Base-by-base conservation (phyloP, 2,888 invertebrate species). In the Trissolcus japonicus region DNA sequence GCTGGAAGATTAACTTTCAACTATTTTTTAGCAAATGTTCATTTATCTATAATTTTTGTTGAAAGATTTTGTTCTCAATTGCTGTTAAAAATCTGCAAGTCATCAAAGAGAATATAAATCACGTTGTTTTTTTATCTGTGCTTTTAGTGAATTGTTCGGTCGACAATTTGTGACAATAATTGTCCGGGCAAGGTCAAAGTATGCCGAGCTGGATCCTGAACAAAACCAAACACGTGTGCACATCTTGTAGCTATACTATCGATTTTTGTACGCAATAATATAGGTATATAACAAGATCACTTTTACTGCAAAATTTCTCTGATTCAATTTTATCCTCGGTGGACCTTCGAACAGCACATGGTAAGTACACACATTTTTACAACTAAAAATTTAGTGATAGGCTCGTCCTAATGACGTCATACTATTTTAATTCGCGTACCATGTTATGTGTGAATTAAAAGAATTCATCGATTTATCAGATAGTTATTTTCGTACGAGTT, bases 291-390 rank as follows among this genome's bases (percentile, higher is more conserved):
- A 55, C 19, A 14, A n/a, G 9, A 48, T 55, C 55, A 54, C 63
- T 48, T 62, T 62, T 54, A 21, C 63, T 63, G 54, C 54, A 54
- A n/a, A n/a, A 21, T 54, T 65, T 55, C 25, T 25, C 48, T 65
- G 55, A 56, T 65, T 55, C 54, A 54, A 48, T 56, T 48, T 61
- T 51, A n/a, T n/a, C 50, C 40, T n/a, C 21, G 14, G 14, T 21
- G 62, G 51, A 62, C 53, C 41, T 53, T 4, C 19, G 21, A 19
- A 13, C n/a, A 21, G 41, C 40, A 35, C 35, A 11, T 35, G 25
- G 35, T 35, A 35, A 14, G 40, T 62, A 41, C 14, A 41, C 41
- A 53, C 41, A 53, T 21, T n/a, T 43, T 62, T 53, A 51, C 21
- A 62, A 41, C 41, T 13, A 51, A 21, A 9, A 19, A 17, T 17